Percentiles rank a stretch among this genome's conserved stretches.
Evolutionary conservation across 2,888 invertebrate genomes (phyloP).

Genomic region (Agelastica alni): DNA sequence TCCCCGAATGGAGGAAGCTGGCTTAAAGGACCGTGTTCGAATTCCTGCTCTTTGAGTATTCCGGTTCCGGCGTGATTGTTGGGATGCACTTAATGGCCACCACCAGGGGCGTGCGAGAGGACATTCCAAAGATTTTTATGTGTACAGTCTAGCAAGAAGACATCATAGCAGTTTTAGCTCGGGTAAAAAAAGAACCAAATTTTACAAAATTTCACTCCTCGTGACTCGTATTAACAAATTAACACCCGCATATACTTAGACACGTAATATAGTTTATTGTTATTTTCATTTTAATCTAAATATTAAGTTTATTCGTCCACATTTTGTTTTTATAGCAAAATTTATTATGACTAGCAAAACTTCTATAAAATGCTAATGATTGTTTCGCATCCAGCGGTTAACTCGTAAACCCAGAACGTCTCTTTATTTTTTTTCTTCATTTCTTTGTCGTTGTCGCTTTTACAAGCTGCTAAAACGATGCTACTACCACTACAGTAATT

Average conservation of each 20-base stretch:
- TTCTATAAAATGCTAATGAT: conserved; percentile 32
- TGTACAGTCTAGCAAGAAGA: not conserved
- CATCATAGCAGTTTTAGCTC: no score
- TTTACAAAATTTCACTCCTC: no score
- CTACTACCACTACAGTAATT: conserved; percentile 38
- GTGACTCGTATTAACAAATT: no score
- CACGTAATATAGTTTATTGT: no score
- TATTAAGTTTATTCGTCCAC: no score
- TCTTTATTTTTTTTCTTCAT: conserved; percentile 12
- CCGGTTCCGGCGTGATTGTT: conserved; percentile 34
- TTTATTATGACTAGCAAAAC: not conserved
- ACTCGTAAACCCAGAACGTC: conserved; percentile 33
- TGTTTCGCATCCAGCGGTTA: conserved; percentile 41
- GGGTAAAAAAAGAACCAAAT: no score
- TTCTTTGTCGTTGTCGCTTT: conserved; percentile 36
- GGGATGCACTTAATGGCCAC: conserved; percentile 38
- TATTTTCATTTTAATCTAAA: no score
- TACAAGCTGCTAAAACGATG: conserved; percentile 40
- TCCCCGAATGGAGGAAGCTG: conserved; percentile 33
- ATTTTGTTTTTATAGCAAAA: no score
- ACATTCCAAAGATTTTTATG: not conserved
- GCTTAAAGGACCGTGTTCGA: conserved; percentile 39
- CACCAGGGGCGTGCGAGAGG: conserved; percentile 17
- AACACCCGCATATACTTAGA: no score
- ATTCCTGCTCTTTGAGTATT: conserved; percentile 35